A percentile compares a stretch with the other conserved stretches of the same genome.
Conservation (phyloP, 1,140 invertebrate species). For the Drosophila insularis region DNA sequence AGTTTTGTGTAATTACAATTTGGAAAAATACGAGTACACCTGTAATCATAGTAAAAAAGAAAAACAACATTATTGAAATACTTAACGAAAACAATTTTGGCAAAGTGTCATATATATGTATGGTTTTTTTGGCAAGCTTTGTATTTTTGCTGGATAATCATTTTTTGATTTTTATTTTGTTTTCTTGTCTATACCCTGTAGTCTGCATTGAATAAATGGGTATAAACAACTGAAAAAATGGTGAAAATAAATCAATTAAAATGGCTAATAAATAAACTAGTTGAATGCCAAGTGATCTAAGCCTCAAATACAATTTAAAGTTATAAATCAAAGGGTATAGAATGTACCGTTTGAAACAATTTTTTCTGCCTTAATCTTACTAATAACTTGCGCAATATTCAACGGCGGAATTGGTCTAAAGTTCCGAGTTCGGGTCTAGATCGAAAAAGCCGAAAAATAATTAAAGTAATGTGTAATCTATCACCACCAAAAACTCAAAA, state of each 20-base stretch:
- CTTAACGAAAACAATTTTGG: neutral
- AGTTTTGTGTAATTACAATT: constrained; percentile 28
- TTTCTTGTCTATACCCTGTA: constrained; percentile 10
- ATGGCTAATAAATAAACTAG: neutral
- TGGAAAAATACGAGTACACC: neutral
- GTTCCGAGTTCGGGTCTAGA: too few relatives aligned
- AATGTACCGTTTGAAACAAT: too few relatives aligned
- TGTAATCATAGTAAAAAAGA: too few relatives aligned
- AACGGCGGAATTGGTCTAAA: too few relatives aligned
- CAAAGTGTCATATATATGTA: constrained; percentile 12
- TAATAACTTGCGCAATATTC: too few relatives aligned
- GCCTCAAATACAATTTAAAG: too few relatives aligned
- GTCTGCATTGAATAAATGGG: neutral
- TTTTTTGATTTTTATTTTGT: constrained; percentile 23
- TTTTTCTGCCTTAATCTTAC: too few relatives aligned
- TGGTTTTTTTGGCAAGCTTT: constrained; percentile 47
- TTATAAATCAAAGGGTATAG: too few relatives aligned
- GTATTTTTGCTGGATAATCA: constrained; percentile 18
- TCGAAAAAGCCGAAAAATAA: too few relatives aligned
- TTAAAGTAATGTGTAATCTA: too few relatives aligned
- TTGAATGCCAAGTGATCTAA: too few relatives aligned
- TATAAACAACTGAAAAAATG: neutral
- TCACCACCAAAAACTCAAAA: too few relatives aligned
- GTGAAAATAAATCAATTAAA: neutral
- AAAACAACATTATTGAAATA: neutral